Evolutionary conservation across 1,140 invertebrate genomes (phyloP), one percentile per base, ranked within the genome.

Genomic region (Araneus ventricosus): DNA sequence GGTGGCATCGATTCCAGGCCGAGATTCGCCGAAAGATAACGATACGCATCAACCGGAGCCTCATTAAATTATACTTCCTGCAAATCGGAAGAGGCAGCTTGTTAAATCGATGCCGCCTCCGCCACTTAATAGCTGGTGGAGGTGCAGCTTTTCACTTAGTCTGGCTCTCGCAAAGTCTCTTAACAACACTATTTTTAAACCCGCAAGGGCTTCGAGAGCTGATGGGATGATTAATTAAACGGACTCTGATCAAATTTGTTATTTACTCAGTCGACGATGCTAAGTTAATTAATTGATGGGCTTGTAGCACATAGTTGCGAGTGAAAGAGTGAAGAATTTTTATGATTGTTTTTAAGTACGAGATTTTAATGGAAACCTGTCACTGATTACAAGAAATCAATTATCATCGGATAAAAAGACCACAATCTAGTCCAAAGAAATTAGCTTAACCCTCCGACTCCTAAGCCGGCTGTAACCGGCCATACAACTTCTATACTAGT

Each of bases 31-130:
- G 70, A 75, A 75, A 37, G 70, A 75, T 75, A 75, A 5, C 34
- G 70, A 75, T 75, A 75, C 17, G 30, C 70, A 20, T 34, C 30
- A 24, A 37, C 2, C 1, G 17, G 14, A 34, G 17, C 6, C 34
- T 75, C 70, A 75, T 75, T 75, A 75, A 75, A 75, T 75, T 75
- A 75, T 20, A 34, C 63, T 30, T 34, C 70, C 70, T 75, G 30
- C 27, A 37, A 37, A 75, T 75, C 30, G 17, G 30, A 75, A 10
- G 30, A 7, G 30, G 14, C 30, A 4, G 30, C 2, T 0, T 37
- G 70, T 20, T 75, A 8, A 75, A 75, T 75, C 70, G 30, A 75
- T 75, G 37, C 30, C 17, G 17, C 30, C 30, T 20, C 2, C 70
- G 3, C 27, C 17, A 17, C 20, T 75, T 75, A 34, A 75, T 75